Conservation (phyloP, 2,113 vertebrate genomes). For the Pluvialis apricaria region DNA sequence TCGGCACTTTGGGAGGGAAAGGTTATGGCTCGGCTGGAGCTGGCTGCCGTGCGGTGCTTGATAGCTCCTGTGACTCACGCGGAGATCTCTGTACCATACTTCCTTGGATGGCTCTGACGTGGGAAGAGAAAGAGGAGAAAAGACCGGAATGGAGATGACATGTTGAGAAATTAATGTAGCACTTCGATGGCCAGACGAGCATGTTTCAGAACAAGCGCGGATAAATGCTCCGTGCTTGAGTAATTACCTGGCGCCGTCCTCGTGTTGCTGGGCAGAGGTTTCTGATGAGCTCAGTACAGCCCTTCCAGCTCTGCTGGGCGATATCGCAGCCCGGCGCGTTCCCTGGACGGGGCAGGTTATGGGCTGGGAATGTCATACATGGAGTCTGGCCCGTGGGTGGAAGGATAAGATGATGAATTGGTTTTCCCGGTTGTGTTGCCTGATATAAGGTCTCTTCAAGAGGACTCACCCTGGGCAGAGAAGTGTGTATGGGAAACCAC, state of each 20-base stretch:
- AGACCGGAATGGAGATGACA: not conserved
- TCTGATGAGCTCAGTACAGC: constrained; percentile 29
- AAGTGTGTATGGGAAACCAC: not conserved
- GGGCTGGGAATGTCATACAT: not conserved
- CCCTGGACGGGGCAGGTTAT: not conserved
- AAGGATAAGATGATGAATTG: not conserved
- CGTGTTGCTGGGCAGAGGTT: not conserved
- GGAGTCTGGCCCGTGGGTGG: not conserved
- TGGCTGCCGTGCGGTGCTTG: not conserved
- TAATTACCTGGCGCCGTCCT: constrained; percentile 37
- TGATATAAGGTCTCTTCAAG: not conserved
- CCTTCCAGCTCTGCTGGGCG: not conserved
- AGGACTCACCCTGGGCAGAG: not conserved
- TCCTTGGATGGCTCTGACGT: not conserved
- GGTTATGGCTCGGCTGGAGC: not conserved
- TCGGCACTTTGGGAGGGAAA: not conserved
- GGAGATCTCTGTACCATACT: not conserved
- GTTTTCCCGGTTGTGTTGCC: not conserved
- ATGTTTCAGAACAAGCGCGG: constrained; percentile 13
- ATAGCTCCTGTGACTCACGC: constrained; percentile 42
- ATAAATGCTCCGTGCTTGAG: constrained; percentile 53
- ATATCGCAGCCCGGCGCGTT: not conserved
- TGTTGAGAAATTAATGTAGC: constrained; percentile 16
- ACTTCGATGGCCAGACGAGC: not conserved
- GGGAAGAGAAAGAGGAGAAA: not conserved